Percentiles rank a stretch among this genome's conserved stretches.
phyloP scores from a whole-genome alignment of 2,888 invertebrate genomes.

The Acanthococcus lagerstroemiae region DNA sequence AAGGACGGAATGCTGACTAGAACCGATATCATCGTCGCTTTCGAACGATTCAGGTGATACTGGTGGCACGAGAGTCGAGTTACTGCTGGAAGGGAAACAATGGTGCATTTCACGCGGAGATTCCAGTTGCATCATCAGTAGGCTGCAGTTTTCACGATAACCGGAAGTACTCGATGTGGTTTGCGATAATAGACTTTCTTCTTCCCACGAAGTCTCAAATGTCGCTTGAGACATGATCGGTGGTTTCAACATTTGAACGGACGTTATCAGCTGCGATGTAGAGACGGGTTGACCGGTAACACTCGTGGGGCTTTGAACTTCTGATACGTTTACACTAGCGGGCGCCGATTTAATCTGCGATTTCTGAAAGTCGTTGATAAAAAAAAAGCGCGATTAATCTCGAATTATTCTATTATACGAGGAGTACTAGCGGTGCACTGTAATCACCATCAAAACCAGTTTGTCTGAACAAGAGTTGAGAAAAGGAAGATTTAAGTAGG shows the following conservation, averaged over 20 bases:
- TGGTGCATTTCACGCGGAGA: slow-evolving; percentile 31
- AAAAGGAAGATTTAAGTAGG: too few relatives aligned
- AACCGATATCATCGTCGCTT: slow-evolving; percentile 12
- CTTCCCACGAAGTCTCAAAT: slow-evolving; percentile 35
- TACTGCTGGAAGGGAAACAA: slow-evolving; percentile 17
- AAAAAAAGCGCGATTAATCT: too few relatives aligned
- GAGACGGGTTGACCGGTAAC: slow-evolving; percentile 1
- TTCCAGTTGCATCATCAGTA: slow-evolving; percentile 48
- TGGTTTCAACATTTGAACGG: slow-evolving; percentile 3
- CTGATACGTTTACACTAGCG: slow-evolving; percentile 16
- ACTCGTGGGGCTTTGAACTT: slow-evolving; percentile 26
- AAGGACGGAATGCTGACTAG: slow-evolving; percentile 57
- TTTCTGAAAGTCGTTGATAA: slow-evolving; percentile 3
- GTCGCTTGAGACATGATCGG: slow-evolving; percentile 5
- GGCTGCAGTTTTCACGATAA: slow-evolving; percentile 49
- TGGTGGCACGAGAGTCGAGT: slow-evolving; percentile 23
- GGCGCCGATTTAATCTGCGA: slow-evolving; percentile 25
- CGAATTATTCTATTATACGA: too few relatives aligned
- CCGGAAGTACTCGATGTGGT: slow-evolving; percentile 45
- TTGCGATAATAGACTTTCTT: slow-evolving; percentile 35
- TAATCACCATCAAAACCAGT: too few relatives aligned
- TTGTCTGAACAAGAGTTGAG: too few relatives aligned
- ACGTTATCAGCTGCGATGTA: neutral
- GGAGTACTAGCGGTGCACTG: too few relatives aligned
- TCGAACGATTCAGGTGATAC: slow-evolving; percentile 23